A percentile compares a stretch with the other conserved stretches of the same genome.
Conservation (phyloP, 2,797 vertebrate species). For the Dendrocincla tyrannina region DNA sequence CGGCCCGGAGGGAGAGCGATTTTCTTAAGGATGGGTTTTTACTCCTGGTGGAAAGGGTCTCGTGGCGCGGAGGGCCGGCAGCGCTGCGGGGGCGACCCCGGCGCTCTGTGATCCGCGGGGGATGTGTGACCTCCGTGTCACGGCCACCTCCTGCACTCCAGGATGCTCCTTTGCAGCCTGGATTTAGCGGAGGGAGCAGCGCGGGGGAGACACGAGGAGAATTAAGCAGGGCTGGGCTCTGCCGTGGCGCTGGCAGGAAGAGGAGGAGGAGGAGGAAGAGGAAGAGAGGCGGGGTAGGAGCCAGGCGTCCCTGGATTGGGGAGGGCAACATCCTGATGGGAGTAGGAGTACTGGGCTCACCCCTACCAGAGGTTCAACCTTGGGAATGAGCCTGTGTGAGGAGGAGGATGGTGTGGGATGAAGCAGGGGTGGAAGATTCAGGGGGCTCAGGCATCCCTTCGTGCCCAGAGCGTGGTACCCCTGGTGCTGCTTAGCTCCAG, state of each 20-base stretch:
- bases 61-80: fast-evolving
- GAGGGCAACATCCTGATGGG: not conserved
- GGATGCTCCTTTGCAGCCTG: not conserved
- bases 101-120: not conserved
- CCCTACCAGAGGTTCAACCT: not conserved
- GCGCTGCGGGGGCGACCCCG: not conserved
- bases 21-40: not conserved
- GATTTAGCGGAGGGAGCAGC: not conserved
- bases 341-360: not conserved
- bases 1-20: not conserved
- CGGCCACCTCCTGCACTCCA: not conserved
- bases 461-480: not conserved
- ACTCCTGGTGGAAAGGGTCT: not conserved
- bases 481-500: not conserved
- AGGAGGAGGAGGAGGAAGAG: not conserved
- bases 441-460: not conserved
- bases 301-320: fast-evolving
- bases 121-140: not conserved
- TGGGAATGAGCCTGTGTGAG: not conserved
- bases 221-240: not conserved
- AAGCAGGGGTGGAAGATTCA: not conserved
- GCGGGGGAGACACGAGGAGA: not conserved
- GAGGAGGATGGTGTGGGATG: not conserved
- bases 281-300: not conserved
- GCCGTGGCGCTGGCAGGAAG: not conserved